Base-by-base conservation (phyloP, 2,113 vertebrate genomes). In the Tachuris rubrigastra region DNA sequence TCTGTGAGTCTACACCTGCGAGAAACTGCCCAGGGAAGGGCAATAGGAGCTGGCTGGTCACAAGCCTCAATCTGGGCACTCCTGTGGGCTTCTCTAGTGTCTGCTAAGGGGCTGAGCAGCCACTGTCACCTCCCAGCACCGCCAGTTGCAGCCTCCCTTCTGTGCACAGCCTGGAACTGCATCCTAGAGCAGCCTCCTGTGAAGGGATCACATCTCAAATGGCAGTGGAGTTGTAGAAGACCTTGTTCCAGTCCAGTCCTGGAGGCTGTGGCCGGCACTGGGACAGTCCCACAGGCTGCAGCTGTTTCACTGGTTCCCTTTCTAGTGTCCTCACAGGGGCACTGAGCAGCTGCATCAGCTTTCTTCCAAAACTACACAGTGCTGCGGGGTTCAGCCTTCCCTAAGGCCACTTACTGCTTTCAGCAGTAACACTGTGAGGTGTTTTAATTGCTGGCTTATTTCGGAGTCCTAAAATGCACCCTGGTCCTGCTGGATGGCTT, bases 191-290 rank as follows among this genome's bases (percentile, higher is more conserved):
- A 56, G 44, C 55, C 11, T 42, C 59, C 63, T 0, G 0, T 49
- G 21, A 31, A 27, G 28, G 33, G 53, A 44, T 2, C 1, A 2
- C 3, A 47, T 14, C 82, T 39, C 63, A 47, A 53, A 27, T 0
- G 1, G 12, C 3, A 3, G 9, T 7, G 46, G 52, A 44, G 28
- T 52, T 89, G 47, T 30, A n/a, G 42, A n/a, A 75, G 41, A 17
- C 17, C 25, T 59, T 22, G n/a, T 33, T 2, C 33, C 60, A 4
- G 30, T 37, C 72, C 53, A 44, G 14, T 16, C 35, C 24, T 4
- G 1, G 65, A 21, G 65, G 58, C 27, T 30, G 18, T 84, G 69
- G 10, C 81, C 73, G 53, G 39, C 27, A 5, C 19, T 33, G 37
- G 73, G 78, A 35, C 52, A 28, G 58, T 47, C 59, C 31, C 0